Evolutionary conservation across 2,113 vertebrate species (phyloP).

Genomic region (Pseudopodoces humilis): DNA sequence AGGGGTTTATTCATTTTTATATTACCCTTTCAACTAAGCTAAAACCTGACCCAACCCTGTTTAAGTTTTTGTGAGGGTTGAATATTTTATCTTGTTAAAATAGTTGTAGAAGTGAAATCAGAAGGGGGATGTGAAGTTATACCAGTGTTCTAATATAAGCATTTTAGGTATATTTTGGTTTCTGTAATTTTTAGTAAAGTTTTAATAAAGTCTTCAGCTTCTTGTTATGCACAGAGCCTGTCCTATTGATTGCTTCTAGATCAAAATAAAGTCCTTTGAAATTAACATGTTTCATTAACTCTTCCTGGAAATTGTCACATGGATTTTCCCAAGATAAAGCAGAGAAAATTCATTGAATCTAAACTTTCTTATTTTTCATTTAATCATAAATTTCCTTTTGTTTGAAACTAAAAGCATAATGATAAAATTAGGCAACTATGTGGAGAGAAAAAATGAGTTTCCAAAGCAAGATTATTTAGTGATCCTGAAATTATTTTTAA

Average conservation of each 20-base stretch:
- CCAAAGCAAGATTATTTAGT: not conserved
- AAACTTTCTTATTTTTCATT: not conserved
- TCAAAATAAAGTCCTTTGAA: not conserved
- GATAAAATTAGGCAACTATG: not conserved
- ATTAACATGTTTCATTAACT: not conserved
- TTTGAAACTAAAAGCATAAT: not conserved
- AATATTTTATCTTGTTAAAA: not conserved
- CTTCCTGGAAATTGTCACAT: not conserved
- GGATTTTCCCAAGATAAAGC: not conserved
- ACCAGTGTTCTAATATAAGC: not conserved
- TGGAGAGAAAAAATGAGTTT: not conserved
- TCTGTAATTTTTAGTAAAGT: not conserved
- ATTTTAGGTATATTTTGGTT: not conserved
- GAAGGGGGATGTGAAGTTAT: not conserved
- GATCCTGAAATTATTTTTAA: not conserved
- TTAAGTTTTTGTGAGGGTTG: not conserved
- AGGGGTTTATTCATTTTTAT: accelerated
- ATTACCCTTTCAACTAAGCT: not conserved
- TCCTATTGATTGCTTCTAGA: not conserved
- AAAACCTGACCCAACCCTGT: not conserved
- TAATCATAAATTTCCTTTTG: not conserved
- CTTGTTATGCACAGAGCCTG: not conserved
- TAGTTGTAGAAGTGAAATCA: not conserved
- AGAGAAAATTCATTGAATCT: not conserved
- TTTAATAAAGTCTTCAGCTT: not conserved